A percentile compares a stretch with the other conserved stretches of the same genome.
Evolutionary conservation across 2,797 vertebrate species (phyloP).

Genomic region (Amphiprion clarkii): DNA sequence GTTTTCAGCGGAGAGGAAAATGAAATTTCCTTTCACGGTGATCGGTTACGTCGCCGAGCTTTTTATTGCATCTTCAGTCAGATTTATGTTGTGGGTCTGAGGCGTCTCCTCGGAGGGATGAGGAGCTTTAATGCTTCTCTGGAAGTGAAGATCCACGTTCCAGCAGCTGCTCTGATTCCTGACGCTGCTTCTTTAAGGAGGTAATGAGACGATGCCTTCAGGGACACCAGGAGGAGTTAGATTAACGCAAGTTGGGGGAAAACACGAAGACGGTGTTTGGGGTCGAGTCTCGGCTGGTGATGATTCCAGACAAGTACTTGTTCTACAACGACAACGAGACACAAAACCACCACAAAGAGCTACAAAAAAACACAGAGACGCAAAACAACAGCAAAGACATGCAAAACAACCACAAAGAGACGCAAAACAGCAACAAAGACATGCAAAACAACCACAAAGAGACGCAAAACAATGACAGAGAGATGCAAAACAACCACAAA

Average conservation of each 20-base stretch:
- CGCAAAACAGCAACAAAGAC: no score
- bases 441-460: no score
- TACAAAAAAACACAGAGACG: no score
- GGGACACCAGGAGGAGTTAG: slow-evolving; percentile 54
- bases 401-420: no score
- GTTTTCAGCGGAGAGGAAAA: slow-evolving; percentile 63
- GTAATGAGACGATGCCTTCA: slow-evolving; percentile 66
- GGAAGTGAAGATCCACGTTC: no score
- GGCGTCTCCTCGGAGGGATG: slow-evolving; percentile 15
- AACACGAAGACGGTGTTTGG: slow-evolving; percentile 46
- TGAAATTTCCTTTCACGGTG: slow-evolving; percentile 50
- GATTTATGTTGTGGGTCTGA: slow-evolving; percentile 28
- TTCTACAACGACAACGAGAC: slow-evolving; percentile 7
- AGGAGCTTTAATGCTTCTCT: slow-evolving; percentile 32
- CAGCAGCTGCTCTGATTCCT: slow-evolving; percentile 39
- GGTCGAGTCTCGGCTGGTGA: slow-evolving; percentile 39
- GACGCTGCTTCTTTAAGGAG: slow-evolving; percentile 43
- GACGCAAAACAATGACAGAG: no score
- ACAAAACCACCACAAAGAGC: no score
- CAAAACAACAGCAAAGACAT: no score
- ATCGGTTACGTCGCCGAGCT: slow-evolving; percentile 56
- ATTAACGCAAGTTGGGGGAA: slow-evolving; percentile 63
- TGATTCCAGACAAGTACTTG: slow-evolving; percentile 37
- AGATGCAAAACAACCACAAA: no score
- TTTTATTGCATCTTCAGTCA: slow-evolving; percentile 37